These are phyloP conservation scores for Gerris lacustris DNA, from an alignment of 2,888 invertebrate genomes.

Conservation along the genomic window DNA sequence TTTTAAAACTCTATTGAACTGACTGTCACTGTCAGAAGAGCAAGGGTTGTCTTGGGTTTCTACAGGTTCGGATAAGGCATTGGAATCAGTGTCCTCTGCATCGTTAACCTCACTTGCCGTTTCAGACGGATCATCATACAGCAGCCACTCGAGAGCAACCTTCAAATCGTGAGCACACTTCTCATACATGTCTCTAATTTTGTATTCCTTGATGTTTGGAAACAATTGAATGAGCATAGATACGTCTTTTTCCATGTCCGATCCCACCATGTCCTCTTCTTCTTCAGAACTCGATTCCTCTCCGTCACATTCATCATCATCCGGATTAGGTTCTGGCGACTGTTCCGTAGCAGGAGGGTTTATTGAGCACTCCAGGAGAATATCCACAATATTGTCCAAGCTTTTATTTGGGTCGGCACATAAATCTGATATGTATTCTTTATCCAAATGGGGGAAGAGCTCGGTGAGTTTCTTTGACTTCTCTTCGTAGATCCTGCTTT, in stretches of 20 bases:
- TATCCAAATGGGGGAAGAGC: background rate
- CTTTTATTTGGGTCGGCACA: background rate
- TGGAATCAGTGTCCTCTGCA: no score
- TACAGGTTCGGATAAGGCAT: no score
- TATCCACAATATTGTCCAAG: background rate
- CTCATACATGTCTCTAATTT: background rate
- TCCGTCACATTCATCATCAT: background rate
- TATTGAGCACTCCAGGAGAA: background rate
- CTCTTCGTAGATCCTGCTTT: background rate
- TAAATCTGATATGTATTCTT: background rate
- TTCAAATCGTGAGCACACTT: background rate
- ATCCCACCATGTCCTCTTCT: background rate
- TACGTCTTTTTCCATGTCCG: background rate
- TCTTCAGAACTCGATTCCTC: background rate
- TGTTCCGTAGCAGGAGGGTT: background rate
- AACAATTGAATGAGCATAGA: background rate
- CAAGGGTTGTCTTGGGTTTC: no score
- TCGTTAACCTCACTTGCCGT: no score
- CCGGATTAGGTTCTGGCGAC: background rate
- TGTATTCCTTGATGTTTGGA: background rate
- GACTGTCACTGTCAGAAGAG: no score
- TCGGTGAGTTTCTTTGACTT: background rate
- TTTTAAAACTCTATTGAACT: no score
- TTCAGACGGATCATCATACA: background rate
- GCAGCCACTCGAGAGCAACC: conserved; percentile 5